Evolutionary conservation across 2,113 vertebrate genomes (phyloP).

Genomic region (Delphinus delphis): DNA sequence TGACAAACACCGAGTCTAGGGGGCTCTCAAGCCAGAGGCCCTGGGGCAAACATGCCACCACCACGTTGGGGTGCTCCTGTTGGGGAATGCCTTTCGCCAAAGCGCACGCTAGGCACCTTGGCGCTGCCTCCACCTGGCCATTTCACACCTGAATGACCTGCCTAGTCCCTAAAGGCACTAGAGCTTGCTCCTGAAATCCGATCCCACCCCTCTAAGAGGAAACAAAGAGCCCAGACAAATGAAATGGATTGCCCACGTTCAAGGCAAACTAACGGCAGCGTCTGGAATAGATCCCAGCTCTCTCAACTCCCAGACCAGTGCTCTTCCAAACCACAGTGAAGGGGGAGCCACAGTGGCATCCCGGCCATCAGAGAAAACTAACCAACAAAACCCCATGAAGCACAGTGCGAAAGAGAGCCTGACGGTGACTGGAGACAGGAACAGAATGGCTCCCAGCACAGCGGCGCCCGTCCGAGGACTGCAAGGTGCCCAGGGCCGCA

Average conservation of each 20-base stretch:
- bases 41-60: neutral
- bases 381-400: neutral
- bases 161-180: neutral
- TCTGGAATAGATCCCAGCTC: neutral
- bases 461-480: neutral
- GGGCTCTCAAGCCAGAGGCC: neutral
- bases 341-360: neutral
- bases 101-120: too few relatives aligned
- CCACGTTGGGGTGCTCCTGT: accelerated
- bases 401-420: neutral
- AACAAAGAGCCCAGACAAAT: neutral
- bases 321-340: neutral
- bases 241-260: neutral
- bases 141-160: neutral
- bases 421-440: neutral
- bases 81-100: neutral
- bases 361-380: neutral
- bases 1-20: neutral
- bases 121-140: neutral
- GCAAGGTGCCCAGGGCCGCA: too few relatives aligned
- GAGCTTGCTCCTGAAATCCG: neutral
- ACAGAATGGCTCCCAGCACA: neutral
- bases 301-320: neutral
- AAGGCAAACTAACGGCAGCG: neutral
- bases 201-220: neutral